Conservation (phyloP, 2,888 invertebrate species). For the Sesia apiformis region DNA sequence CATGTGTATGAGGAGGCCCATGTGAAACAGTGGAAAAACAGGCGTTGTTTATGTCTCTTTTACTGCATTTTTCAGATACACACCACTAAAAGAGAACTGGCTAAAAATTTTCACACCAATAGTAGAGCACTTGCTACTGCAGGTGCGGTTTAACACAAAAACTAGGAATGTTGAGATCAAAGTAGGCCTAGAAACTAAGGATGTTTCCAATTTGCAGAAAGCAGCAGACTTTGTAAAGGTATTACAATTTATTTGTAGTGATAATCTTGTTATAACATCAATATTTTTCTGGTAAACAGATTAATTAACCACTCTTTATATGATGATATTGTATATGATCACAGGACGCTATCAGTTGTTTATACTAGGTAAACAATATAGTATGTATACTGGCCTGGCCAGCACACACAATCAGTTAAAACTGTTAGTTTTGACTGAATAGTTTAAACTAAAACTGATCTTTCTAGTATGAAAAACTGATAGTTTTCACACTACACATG, state of each 20-base stretch:
- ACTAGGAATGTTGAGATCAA: slow-evolving; percentile 92
- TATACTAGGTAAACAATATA: neutral
- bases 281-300: too few relatives aligned
- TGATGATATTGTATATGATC: too few relatives aligned
- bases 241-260: slow-evolving; percentile 6
- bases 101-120: slow-evolving; percentile 96
- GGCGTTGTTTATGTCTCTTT: too few relatives aligned
- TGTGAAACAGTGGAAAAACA: neutral
- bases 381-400: too few relatives aligned
- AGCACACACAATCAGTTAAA: too few relatives aligned
- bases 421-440: too few relatives aligned
- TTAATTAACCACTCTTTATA: too few relatives aligned
- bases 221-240: slow-evolving; percentile 97
- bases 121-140: slow-evolving; percentile 94
- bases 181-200: slow-evolving; percentile 81
- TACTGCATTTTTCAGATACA: slow-evolving; percentile 76
- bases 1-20: neutral
- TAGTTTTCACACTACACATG: too few relatives aligned
- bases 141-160: slow-evolving; percentile 95
- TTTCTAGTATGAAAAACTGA: too few relatives aligned
- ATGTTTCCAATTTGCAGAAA: slow-evolving; percentile 94
- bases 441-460: too few relatives aligned
- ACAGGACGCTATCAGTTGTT: neutral
- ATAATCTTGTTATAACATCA: too few relatives aligned
- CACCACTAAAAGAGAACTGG: slow-evolving; percentile 97